Percentiles rank a stretch among this genome's conserved stretches.
These are phyloP conservation scores for Zeugodacus cucurbitae DNA, from an alignment of 1,140 invertebrate species.

Conservation along the genomic window DNA sequence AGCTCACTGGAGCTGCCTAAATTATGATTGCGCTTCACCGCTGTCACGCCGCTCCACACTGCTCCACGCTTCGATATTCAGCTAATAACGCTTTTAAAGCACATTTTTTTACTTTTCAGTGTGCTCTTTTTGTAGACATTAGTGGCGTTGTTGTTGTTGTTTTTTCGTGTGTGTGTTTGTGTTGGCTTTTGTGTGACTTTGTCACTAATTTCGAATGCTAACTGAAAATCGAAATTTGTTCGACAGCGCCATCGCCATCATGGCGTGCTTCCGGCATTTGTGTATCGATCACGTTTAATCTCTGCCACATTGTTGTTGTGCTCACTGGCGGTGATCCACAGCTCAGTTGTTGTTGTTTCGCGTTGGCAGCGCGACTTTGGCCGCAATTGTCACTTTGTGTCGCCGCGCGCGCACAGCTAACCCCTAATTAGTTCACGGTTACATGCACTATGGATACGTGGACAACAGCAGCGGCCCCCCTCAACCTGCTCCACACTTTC, in stretches of 20 bases:
- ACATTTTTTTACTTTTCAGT: neutral
- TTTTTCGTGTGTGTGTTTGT: no score
- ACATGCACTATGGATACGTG: neutral
- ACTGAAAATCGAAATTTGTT: conserved; percentile 33
- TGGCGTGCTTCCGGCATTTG: conserved; percentile 37
- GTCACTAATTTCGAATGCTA: neutral
- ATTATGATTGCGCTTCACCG: neutral
- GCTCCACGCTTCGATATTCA: conserved; percentile 4
- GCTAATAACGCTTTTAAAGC: neutral
- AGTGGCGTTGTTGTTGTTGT: neutral
- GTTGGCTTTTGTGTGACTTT: neutral
- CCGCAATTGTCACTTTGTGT: conserved; percentile 16
- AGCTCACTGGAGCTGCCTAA: neutral
- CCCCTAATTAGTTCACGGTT: conserved; percentile 18
- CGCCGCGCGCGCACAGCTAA: neutral
- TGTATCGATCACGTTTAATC: conserved; percentile 38
- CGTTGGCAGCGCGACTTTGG: conserved; percentile 4
- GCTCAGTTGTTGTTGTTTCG: neutral
- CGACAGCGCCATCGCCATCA: neutral
- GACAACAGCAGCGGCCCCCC: neutral
- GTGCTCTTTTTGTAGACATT: neutral
- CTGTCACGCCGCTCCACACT: no score
- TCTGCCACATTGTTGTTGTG: neutral
- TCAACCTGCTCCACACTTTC: neutral
- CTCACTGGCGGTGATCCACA: neutral